These are phyloP conservation scores for Lophotriccus pileatus DNA, from an alignment of 2,797 vertebrate genomes.

Conservation along the genomic window DNA sequence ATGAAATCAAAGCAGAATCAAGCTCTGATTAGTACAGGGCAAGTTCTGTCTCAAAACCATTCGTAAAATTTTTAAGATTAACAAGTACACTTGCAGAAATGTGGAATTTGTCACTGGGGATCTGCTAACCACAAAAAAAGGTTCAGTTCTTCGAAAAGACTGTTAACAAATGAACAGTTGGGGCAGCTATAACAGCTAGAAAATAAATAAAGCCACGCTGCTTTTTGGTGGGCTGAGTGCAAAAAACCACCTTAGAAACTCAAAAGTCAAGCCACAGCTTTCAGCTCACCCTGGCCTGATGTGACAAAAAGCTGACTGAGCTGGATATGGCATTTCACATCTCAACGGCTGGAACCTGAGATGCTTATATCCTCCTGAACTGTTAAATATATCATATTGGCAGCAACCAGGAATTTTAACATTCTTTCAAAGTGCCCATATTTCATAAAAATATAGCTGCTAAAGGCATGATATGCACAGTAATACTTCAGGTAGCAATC, in stretches of 20 bases:
- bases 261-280: not conserved
- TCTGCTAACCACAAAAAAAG: slow-evolving; percentile 23
- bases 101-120: slow-evolving; percentile 12
- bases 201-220: not conserved
- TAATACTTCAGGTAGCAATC: not conserved
- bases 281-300: not conserved
- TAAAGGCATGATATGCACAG: not conserved
- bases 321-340: not conserved
- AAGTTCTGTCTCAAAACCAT: slow-evolving; percentile 1
- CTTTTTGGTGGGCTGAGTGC: not conserved
- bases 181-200: not conserved
- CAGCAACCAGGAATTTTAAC: not conserved
- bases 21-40: not conserved
- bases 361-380: not conserved
- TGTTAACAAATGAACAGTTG: not conserved
- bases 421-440: not conserved
- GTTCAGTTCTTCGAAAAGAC: not conserved
- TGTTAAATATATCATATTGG: not conserved
- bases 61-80: slow-evolving; percentile 27
- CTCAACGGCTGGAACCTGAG: not conserved
- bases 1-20: not conserved
- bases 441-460: not conserved
- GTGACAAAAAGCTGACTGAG: not conserved
- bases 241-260: not conserved
- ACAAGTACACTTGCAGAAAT: slow-evolving; percentile 26